phyloP scores from a whole-genome alignment of 2,888 invertebrate species.

The Stenurella melanura region DNA sequence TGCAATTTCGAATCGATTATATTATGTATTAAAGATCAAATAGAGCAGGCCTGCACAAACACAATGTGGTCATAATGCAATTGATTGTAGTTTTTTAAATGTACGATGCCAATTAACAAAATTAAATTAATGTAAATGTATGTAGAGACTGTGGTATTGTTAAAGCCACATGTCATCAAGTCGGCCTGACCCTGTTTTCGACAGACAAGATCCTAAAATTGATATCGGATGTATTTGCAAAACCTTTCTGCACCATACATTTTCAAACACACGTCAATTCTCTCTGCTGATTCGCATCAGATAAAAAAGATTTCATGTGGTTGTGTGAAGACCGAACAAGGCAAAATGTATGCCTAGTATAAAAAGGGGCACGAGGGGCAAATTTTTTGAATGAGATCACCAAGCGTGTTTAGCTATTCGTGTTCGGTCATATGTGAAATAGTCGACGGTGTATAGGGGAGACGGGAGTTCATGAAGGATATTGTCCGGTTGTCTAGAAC shows the following conservation, averaged over 20 bases:
- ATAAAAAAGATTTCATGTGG: slow-evolving; percentile 44
- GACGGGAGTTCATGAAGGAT: slow-evolving; percentile 34
- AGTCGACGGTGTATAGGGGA: slow-evolving; percentile 68
- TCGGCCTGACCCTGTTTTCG: slow-evolving; percentile 61
- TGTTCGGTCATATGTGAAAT: slow-evolving; percentile 81
- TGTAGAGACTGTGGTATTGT: slow-evolving; percentile 68
- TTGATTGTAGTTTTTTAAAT: slow-evolving; percentile 30
- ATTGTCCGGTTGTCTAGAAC: background rate
- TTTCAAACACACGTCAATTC: slow-evolving; percentile 50
- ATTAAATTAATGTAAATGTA: slow-evolving; percentile 72
- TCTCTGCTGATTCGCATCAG: slow-evolving; percentile 34
- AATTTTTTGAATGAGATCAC: slow-evolving; percentile 77
- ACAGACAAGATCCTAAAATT: slow-evolving; percentile 63
- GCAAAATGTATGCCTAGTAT: slow-evolving; percentile 42
- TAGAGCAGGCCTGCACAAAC: slow-evolving; percentile 1
- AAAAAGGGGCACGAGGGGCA: slow-evolving; percentile 67
- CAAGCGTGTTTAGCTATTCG: slow-evolving; percentile 81
- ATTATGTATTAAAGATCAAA: background rate
- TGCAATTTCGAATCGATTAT: background rate
- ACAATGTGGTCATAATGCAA: slow-evolving; percentile 32
- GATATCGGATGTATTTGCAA: slow-evolving; percentile 62
- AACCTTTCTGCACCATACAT: slow-evolving; percentile 44
- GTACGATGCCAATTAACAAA: slow-evolving; percentile 63
- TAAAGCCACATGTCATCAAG: slow-evolving; percentile 64
- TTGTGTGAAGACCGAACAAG: slow-evolving; percentile 42